Evolutionary conservation across 2,797 vertebrate species (phyloP).

Genomic region (Phylloscopus collybita): DNA sequence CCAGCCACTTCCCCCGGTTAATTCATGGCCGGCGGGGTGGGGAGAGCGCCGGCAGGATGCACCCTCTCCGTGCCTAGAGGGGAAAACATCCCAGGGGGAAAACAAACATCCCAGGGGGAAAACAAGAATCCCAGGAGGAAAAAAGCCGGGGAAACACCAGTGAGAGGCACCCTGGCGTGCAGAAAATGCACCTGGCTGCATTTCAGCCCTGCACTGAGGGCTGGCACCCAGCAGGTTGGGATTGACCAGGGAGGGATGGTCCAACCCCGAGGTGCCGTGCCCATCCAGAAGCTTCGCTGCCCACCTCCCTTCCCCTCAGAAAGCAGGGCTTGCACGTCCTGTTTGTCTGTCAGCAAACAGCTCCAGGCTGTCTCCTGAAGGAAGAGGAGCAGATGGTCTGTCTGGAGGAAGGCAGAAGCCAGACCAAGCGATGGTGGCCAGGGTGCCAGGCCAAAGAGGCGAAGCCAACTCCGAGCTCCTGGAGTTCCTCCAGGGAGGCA

Average conservation of each 20-base stretch:
- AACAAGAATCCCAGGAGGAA: too few species aligned
- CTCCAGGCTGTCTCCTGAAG: background rate
- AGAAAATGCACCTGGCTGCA: background rate
- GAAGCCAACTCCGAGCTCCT: background rate
- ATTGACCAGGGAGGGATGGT: background rate
- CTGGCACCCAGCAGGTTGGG: fast-evolving
- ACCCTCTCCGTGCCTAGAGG: fast-evolving
- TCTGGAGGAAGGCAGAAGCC: background rate
- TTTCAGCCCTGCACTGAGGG: fast-evolving
- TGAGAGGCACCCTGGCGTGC: fast-evolving
- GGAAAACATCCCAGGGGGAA: background rate
- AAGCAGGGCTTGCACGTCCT: fast-evolving
- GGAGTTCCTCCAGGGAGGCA: background rate
- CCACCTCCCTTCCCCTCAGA: background rate
- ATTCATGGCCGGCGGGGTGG: fast-evolving
- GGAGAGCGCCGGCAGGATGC: background rate
- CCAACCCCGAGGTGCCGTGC: fast-evolving
- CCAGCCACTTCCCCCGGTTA: background rate
- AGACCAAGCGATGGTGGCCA: background rate
- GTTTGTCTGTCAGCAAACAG: background rate
- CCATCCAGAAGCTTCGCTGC: fast-evolving
- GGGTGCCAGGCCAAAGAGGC: fast-evolving
- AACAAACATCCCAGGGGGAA: background rate
- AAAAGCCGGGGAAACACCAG: background rate
- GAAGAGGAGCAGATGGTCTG: background rate